These are phyloP conservation scores for Phalacrocorax carbo DNA, from an alignment of 2,113 vertebrate species.

Conservation along the genomic window DNA sequence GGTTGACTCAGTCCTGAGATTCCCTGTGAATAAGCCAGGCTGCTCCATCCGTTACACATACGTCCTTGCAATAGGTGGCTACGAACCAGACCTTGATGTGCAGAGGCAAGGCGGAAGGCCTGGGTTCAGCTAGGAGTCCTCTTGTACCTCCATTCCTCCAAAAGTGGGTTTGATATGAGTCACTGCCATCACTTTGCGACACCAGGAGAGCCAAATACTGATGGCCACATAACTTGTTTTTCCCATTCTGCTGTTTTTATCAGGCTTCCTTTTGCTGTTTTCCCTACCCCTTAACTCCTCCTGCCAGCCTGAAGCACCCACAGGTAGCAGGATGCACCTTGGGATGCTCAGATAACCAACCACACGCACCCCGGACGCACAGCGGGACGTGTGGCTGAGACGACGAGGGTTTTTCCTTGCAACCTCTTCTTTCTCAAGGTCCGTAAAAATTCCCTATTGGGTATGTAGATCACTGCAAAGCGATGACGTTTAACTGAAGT, in stretches of 20 bases:
- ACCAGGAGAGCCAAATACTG: neutral
- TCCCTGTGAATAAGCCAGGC: neutral
- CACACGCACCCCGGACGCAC: rapidly evolving
- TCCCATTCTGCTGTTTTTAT: neutral
- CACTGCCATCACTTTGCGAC: neutral
- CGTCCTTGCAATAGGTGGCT: neutral
- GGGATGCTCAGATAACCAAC: neutral
- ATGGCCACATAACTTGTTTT: neutral
- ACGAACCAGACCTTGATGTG: neutral
- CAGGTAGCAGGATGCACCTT: neutral
- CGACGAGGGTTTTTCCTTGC: neutral
- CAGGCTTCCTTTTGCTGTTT: neutral
- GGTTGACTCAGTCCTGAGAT: neutral
- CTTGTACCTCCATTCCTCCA: neutral
- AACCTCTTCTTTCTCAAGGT: neutral
- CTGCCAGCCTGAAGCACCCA: neutral
- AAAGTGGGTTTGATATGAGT: neutral
- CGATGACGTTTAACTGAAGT: neutral
- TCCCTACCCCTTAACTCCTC: neutral
- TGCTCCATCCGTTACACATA: neutral
- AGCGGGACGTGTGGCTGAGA: neutral
- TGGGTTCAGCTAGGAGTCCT: neutral
- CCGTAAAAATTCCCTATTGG: neutral
- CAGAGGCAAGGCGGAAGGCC: neutral
- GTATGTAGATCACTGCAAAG: neutral